Conservation (phyloP, 2,888 invertebrate species). For the Petrolisthes manimaculis region DNA sequence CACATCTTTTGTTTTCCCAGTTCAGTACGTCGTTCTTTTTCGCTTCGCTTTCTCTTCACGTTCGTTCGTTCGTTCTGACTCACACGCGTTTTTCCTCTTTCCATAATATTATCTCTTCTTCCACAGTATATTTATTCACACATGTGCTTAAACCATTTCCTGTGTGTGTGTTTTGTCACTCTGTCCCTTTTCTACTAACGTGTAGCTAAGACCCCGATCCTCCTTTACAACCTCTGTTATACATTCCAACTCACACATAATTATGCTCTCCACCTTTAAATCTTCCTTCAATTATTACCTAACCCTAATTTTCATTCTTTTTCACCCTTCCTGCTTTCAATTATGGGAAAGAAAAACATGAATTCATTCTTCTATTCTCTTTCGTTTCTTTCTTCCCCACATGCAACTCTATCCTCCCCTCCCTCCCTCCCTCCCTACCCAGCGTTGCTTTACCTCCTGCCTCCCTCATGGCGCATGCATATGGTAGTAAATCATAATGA, state of each 20-base stretch:
- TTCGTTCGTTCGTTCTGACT: no score
- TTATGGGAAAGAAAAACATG: not conserved
- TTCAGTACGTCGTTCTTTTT: no score
- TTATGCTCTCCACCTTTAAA: not conserved
- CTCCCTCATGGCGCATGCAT: not conserved
- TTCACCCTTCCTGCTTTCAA: not conserved
- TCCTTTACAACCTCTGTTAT: not conserved
- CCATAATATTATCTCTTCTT: no score
- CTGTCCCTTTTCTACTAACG: no score
- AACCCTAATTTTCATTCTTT: not conserved
- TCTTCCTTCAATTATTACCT: not conserved
- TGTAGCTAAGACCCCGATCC: no score
- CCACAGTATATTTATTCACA: no score
- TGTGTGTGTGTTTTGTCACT: no score
- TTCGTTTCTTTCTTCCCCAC: not conserved
- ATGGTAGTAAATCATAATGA: constrained; percentile 8
- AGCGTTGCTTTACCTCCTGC: not conserved
- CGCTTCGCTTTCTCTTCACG: no score
- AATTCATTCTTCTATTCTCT: not conserved
- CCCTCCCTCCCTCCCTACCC: constrained; percentile 6
- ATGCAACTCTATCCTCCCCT: not conserved
- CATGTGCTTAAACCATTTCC: no score
- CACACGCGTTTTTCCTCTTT: no score
- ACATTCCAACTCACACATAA: not conserved
- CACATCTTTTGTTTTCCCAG: no score